Evolutionary conservation across 1,140 invertebrate genomes (phyloP), one percentile per base, ranked within the genome.

Genomic region (Dinoponera quadriceps): DNA sequence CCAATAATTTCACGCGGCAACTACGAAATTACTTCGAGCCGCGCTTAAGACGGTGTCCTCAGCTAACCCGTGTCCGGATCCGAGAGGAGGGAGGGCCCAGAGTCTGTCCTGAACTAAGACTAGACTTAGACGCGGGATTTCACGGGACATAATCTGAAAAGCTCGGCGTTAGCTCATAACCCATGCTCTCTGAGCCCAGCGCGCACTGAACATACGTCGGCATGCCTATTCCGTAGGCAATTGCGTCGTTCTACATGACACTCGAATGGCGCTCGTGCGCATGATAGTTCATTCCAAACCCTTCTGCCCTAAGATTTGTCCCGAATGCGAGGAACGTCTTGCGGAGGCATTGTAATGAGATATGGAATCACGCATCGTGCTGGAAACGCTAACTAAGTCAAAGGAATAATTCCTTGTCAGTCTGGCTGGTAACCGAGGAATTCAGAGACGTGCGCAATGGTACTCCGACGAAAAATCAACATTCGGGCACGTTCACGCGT

Each of bases 51-150:
- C n/a, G 65, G 14, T 57, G 71, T 78, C 63, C 65, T 20, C 22
- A n/a, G 27, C 49, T 68, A 54, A 54, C 63, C 62, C 22, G 18
- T 20, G 48, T 49, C 16, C n/a, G 22, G 27, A 77, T 49, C 20
- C 29, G 22, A n/a, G 38, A 44, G 38, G 9, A 9, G 4, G 38
- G 11, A 11, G 38, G 3, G 38, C 7, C 51, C 57, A 29, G 25
- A 18, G 75, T 44, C 65, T 71, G 71, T 80, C 75, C 63, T 20
- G 22, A 55, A 54, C 60, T 66, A 66, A 71, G 65, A 71, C 75
- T 69, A 71, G 75, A 71, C 75, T 80, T 80, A 80, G 75, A 80
- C 54, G 25, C 22, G 51, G 65, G 65, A 80, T 80, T 80, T 71
- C 51, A 25, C 51, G 75, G 65, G 33, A 71, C 75, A 57, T 80